Conservation (phyloP, 2,113 vertebrate species). For the Smithornis capensis region DNA sequence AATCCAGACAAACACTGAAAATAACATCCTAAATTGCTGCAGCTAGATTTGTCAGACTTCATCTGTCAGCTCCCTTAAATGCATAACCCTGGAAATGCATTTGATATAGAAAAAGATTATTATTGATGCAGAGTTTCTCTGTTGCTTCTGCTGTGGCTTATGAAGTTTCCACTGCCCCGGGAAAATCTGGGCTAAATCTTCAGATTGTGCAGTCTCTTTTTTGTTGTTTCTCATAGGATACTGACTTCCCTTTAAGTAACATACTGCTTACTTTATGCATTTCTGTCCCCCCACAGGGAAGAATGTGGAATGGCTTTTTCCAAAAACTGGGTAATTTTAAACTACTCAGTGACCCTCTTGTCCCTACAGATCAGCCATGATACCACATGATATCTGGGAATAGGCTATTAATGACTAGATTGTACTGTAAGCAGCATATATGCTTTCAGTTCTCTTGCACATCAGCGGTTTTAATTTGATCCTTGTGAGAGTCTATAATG, state of each 20-base stretch:
- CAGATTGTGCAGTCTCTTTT: not conserved
- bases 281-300: not conserved
- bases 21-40: not conserved
- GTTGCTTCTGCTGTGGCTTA: not conserved
- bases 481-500: not conserved
- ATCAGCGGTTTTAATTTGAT: not conserved
- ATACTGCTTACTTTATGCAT: not conserved
- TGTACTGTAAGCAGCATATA: not conserved
- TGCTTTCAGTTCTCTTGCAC: not conserved
- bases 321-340: not conserved
- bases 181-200: not conserved
- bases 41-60: not conserved
- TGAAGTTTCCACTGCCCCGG: not conserved
- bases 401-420: not conserved
- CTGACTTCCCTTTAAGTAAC: not conserved
- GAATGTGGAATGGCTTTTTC: not conserved
- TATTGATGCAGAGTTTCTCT: not conserved
- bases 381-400: not conserved
- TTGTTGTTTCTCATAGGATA: not conserved
- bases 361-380: not conserved
- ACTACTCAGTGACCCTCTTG: not conserved
- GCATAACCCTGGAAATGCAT: fast-evolving
- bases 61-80: not conserved
- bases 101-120: not conserved
- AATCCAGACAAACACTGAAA: not conserved